A percentile compares a stretch with the other conserved stretches of the same genome.
Conservation (phyloP, 2,797 vertebrate species). For the Pteronotus mesoamericanus region DNA sequence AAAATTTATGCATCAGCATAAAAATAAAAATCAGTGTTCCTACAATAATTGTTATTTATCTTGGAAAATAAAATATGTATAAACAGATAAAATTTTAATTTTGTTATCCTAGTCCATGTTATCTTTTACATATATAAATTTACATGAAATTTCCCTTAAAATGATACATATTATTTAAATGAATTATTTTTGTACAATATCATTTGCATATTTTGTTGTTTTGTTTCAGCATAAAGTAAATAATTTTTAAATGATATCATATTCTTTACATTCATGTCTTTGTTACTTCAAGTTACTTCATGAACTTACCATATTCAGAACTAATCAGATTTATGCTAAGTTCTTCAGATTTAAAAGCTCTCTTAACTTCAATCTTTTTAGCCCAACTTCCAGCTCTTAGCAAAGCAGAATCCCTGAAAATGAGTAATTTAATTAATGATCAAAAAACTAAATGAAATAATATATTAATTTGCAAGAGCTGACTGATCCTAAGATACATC, state of each 20-base stretch:
- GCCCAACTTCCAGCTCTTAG: slow-evolving; percentile 91
- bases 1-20: neutral
- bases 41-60: slow-evolving; percentile 26
- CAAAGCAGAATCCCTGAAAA: slow-evolving; percentile 89
- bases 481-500: neutral
- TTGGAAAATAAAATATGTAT: slow-evolving; percentile 33
- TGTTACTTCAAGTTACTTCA: slow-evolving; percentile 50
- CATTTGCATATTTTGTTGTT: slow-evolving; percentile 40
- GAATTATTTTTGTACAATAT: slow-evolving; percentile 37
- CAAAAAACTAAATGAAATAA: slow-evolving; percentile 34
- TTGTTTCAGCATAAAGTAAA: slow-evolving; percentile 29
- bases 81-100: slow-evolving; percentile 29
- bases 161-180: slow-evolving; percentile 24
- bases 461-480: neutral
- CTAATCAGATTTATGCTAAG: slow-evolving; percentile 94
- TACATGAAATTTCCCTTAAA: slow-evolving; percentile 33
- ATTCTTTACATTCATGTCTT: slow-evolving; percentile 47
- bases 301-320: slow-evolving; percentile 93
- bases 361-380: slow-evolving; percentile 91
- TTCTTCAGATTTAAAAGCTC: slow-evolving; percentile 87
- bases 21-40: slow-evolving; percentile 38
- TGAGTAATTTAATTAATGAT: slow-evolving; percentile 26
- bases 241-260: slow-evolving; percentile 26
- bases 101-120: neutral
- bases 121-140: neutral